Conservation (phyloP, 2,113 vertebrate species). For the Neoarius graeffei region DNA sequence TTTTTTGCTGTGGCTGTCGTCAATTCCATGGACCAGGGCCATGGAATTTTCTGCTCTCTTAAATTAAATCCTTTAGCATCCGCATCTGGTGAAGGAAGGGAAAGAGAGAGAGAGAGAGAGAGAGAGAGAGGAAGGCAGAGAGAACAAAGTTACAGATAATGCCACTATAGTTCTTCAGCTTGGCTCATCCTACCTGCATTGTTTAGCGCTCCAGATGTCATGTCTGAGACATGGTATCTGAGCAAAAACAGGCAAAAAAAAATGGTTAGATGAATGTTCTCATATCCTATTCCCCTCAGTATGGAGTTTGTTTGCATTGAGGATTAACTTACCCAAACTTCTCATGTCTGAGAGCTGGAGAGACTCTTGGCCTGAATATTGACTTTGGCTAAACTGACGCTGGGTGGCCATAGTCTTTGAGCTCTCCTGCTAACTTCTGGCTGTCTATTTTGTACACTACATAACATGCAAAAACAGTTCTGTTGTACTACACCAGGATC, state of each 20-base stretch:
- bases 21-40: slow-evolving; percentile 67
- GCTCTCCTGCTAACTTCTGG: slow-evolving; percentile 13
- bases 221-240: slow-evolving; percentile 34
- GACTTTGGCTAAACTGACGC: slow-evolving; percentile 10
- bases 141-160: slow-evolving; percentile 41
- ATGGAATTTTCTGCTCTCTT: slow-evolving; percentile 71
- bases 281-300: slow-evolving; percentile 12
- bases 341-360: not conserved
- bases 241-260: slow-evolving; percentile 32
- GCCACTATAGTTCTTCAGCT: slow-evolving; percentile 56
- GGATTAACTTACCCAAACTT: slow-evolving; percentile 38
- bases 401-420: not conserved
- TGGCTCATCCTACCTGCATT: slow-evolving; percentile 57
- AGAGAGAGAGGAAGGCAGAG: slow-evolving; percentile 35
- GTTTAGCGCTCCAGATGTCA: slow-evolving; percentile 63
- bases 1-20: slow-evolving; percentile 58
- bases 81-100: slow-evolving; percentile 62
- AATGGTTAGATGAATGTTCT: slow-evolving; percentile 15
- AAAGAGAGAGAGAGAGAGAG: slow-evolving; percentile 48
- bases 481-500: not conserved
- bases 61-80: slow-evolving; percentile 70
- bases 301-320: slow-evolving; percentile 32
- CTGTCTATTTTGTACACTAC: not conserved
- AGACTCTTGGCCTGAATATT: slow-evolving; percentile 7
- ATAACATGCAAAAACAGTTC: slow-evolving; percentile 2